These are phyloP conservation scores for Ancistrus triradiatus DNA, from an alignment of 2,113 vertebrate genomes.

Conservation along the genomic window DNA sequence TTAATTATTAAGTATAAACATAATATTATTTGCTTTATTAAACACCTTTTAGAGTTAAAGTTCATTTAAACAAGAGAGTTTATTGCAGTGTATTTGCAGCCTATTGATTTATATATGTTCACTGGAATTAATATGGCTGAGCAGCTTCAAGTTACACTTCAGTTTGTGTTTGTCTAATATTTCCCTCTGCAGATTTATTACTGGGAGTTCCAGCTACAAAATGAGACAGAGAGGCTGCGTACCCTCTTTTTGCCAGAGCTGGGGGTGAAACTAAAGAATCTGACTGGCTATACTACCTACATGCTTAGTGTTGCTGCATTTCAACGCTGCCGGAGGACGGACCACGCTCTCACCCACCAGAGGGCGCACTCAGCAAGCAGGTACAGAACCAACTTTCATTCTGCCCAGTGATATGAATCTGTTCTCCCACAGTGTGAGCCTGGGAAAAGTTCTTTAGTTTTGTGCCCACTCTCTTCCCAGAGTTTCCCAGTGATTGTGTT, in stretches of 20 bases:
- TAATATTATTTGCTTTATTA: too few species aligned
- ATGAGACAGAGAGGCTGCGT: slow-evolving; percentile 78
- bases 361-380: slow-evolving; percentile 93
- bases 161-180: background rate
- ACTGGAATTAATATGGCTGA: too few species aligned
- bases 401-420: background rate
- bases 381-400: slow-evolving; percentile 56
- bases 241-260: slow-evolving; percentile 89
- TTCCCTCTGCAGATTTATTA: slow-evolving; percentile 80
- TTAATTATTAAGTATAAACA: too few species aligned
- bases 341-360: slow-evolving; percentile 78
- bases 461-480: slow-evolving; percentile 17
- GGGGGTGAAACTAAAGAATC: slow-evolving; percentile 87
- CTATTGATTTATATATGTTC: too few species aligned
- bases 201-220: slow-evolving; percentile 86
- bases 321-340: slow-evolving; percentile 91
- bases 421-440: too few species aligned
- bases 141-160: background rate
- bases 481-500: too few species aligned
- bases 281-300: slow-evolving; percentile 92
- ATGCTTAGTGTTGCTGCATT: slow-evolving; percentile 87
- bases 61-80: too few species aligned
- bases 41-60: background rate
- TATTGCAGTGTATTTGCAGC: too few species aligned
- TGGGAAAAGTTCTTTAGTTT: too few species aligned